Conservation (phyloP, 1,140 invertebrate genomes). For the Microplitis demolitor region DNA sequence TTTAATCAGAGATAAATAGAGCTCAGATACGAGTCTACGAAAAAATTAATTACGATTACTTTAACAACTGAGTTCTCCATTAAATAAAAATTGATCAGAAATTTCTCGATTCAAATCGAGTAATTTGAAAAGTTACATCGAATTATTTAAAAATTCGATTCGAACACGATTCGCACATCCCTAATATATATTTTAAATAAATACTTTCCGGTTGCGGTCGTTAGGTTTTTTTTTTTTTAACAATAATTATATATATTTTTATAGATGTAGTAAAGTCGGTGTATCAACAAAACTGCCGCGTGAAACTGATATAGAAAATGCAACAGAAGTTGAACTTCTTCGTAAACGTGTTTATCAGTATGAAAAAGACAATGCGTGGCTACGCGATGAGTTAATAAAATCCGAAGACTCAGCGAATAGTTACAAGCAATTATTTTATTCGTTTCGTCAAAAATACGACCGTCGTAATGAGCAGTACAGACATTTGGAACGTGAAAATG, state of each 20-base stretch:
- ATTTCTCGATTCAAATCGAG: not conserved
- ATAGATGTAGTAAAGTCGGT: not conserved
- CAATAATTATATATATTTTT: not conserved
- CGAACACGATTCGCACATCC: too few relatives aligned
- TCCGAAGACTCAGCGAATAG: slow-evolving; percentile 28
- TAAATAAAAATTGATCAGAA: too few relatives aligned
- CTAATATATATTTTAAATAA: not conserved
- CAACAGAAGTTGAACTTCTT: slow-evolving; percentile 22
- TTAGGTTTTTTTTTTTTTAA: not conserved
- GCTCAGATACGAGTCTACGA: too few relatives aligned
- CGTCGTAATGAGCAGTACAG: slow-evolving; percentile 26
- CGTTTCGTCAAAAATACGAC: slow-evolving; percentile 28
- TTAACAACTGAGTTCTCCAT: too few relatives aligned
- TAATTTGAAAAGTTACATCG: not conserved
- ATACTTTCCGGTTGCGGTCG: not conserved
- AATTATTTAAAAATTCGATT: too few relatives aligned
- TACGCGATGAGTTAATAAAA: slow-evolving; percentile 34
- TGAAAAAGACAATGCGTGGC: slow-evolving; percentile 33
- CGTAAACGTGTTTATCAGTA: slow-evolving; percentile 29
- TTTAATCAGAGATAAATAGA: too few relatives aligned
- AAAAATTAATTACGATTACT: too few relatives aligned
- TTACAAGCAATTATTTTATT: slow-evolving; percentile 19
- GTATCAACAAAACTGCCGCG: slow-evolving; percentile 10
- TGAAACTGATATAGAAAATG: not conserved
- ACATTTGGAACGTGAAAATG: slow-evolving; percentile 35